Evolutionary conservation across 92 coral and sea anemone species (phyloP).

Genomic region (Chrysogorgia sp.): DNA sequence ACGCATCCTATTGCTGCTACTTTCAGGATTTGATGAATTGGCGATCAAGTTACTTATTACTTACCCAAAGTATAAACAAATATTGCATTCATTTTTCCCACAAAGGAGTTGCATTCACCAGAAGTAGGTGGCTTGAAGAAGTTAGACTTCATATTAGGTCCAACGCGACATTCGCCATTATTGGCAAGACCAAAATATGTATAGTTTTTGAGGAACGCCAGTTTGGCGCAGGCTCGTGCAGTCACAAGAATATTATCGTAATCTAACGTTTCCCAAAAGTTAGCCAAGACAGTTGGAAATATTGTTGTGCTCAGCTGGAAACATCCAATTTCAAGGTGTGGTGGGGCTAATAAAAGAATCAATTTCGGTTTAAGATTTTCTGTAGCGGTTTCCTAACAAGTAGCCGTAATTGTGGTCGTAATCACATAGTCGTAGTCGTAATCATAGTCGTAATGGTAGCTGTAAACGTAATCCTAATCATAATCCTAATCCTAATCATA

Average conservation of each 20-base stretch:
- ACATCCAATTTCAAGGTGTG: slow-evolving; percentile 53
- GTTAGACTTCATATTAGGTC: slow-evolving; percentile 11
- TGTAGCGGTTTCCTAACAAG: no score
- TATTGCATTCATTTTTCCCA: slow-evolving; percentile 47
- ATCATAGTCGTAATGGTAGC: no score
- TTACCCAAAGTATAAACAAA: slow-evolving; percentile 58
- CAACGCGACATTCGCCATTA: slow-evolving; percentile 52
- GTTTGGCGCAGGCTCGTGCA: slow-evolving; percentile 42
- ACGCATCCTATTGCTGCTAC: no score
- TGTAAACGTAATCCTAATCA: no score
- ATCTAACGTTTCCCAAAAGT: slow-evolving; percentile 44
- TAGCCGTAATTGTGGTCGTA: no score
- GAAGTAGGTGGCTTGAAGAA: slow-evolving; percentile 10
- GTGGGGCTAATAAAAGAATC: slow-evolving; percentile 39
- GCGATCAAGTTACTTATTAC: no score
- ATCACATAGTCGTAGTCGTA: no score
- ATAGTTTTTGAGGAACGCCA: slow-evolving; percentile 52
- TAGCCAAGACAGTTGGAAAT: slow-evolving; percentile 46
- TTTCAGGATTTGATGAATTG: no score
- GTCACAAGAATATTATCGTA: slow-evolving; percentile 46
- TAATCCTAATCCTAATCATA: no score
- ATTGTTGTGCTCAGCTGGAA: slow-evolving; percentile 33
- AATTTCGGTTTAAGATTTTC: neutral
- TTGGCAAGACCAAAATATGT: slow-evolving; percentile 52
- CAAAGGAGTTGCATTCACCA: slow-evolving; percentile 17